A percentile compares a stretch with the other conserved stretches of the same genome.
Conservation (phyloP, 1,140 invertebrate species). For the Sarcophaga bullata region DNA sequence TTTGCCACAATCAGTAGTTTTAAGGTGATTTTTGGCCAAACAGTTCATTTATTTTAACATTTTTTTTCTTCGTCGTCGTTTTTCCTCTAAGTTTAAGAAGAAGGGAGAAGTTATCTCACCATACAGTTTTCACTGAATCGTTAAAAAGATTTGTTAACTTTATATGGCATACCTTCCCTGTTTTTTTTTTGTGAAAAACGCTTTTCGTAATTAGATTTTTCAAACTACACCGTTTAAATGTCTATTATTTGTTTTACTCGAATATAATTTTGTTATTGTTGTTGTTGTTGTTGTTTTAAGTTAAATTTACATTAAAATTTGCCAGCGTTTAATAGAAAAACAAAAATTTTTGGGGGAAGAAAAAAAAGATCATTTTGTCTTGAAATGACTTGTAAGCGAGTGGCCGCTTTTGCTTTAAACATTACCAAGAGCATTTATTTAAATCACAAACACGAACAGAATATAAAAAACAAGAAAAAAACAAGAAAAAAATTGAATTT, state of each 20-base stretch:
- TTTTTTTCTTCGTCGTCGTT: neutral
- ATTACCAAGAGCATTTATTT: conserved; percentile 2
- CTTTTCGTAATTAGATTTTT: conserved; percentile 2
- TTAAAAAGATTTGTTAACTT: no score
- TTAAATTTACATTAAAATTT: neutral
- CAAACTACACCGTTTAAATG: conserved; percentile 13
- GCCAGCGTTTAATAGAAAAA: no score
- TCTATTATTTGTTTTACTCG: neutral
- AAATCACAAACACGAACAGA: neutral
- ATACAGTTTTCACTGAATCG: neutral
- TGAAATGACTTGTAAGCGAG: neutral
- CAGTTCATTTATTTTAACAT: neutral
- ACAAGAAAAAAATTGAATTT: neutral
- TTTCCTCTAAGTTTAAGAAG: no score
- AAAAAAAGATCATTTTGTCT: neutral
- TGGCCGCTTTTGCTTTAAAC: neutral
- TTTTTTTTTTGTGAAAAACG: neutral
- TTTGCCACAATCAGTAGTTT: conserved; percentile 35
- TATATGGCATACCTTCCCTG: neutral
- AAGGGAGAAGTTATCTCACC: neutral
- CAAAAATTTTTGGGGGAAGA: no score
- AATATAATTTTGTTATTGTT: neutral
- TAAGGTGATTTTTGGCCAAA: conserved; percentile 25
- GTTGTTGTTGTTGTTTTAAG: neutral
- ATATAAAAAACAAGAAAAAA: neutral